Percentiles rank a stretch among this genome's conserved stretches.
Evolutionary conservation across 2,797 vertebrate species (phyloP).

Genomic region (Chaetophractus vellerosus): DNA sequence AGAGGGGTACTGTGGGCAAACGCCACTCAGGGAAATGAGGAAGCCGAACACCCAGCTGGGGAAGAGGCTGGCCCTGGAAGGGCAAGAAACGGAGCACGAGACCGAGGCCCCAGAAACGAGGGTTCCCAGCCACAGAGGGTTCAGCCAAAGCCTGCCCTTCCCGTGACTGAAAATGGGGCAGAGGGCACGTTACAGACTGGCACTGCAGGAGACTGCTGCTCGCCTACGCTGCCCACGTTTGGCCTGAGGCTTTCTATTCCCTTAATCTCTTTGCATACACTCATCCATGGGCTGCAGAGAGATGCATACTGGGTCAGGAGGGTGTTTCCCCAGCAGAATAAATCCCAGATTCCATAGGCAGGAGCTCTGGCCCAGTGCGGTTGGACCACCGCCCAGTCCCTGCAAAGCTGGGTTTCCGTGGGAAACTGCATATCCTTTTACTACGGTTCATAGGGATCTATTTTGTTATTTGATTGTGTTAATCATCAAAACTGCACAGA

Average conservation of each 20-base stretch:
- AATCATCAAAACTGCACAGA: not conserved
- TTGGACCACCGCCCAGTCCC: not conserved
- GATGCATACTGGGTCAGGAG: not conserved
- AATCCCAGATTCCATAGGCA: not conserved
- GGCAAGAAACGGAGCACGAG: not conserved
- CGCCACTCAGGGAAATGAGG: not conserved
- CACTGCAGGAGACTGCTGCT: not conserved
- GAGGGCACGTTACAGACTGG: not conserved
- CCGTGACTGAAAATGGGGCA: not conserved
- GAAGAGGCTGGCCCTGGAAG: not conserved
- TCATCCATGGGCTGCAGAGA: not conserved
- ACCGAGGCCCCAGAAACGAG: not conserved
- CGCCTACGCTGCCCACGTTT: not conserved
- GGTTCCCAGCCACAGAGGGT: not conserved
- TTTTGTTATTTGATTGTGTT: constrained; percentile 1
- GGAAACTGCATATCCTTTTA: not conserved
- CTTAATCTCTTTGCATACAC: not conserved
- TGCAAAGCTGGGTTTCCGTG: not conserved
- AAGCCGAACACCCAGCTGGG: not conserved
- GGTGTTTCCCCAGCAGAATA: not conserved
- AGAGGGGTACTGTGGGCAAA: not conserved
- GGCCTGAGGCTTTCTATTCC: constrained; percentile 40
- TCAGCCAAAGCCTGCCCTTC: not conserved
- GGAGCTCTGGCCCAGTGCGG: not conserved
- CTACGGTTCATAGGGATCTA: not conserved